Conservation (phyloP, 1,140 invertebrate species). For the Samia ricini region DNA sequence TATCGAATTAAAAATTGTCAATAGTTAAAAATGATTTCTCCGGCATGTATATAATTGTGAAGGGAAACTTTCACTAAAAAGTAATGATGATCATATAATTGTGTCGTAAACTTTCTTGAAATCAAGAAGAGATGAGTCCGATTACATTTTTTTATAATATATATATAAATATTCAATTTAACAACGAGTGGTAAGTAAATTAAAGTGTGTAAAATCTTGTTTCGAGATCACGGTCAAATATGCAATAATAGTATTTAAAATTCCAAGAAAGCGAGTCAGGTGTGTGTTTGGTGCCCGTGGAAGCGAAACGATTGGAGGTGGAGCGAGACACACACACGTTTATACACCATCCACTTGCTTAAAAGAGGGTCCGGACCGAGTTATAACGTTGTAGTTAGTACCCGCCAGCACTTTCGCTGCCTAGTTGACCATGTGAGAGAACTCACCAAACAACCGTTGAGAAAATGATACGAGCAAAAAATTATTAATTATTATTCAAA, state of each 20-base stretch:
- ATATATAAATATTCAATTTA: not conserved
- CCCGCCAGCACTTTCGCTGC: conserved; percentile 45
- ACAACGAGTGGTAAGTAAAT: not conserved
- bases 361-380: conserved; percentile 27
- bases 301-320: conserved; percentile 41
- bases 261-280: conserved; percentile 41
- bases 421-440: conserved; percentile 8
- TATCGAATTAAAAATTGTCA: not conserved
- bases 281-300: conserved; percentile 10
- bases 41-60: not conserved
- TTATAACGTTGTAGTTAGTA: conserved; percentile 5
- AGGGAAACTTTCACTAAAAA: not conserved
- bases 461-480: not conserved
- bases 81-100: not conserved
- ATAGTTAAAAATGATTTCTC: not conserved
- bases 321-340: conserved; percentile 56
- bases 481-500: conserved; percentile 5
- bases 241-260: conserved; percentile 37
- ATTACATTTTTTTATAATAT: not conserved
- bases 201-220: not conserved
- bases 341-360: conserved; percentile 53
- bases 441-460: conserved; percentile 10
- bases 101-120: not conserved
- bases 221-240: conserved; percentile 31
- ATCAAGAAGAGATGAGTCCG: not conserved